Percentiles rank a stretch among this genome's conserved stretches.
These are phyloP conservation scores for Colostygia pectinataria DNA, from an alignment of 2,888 invertebrate species.

Conservation along the genomic window DNA sequence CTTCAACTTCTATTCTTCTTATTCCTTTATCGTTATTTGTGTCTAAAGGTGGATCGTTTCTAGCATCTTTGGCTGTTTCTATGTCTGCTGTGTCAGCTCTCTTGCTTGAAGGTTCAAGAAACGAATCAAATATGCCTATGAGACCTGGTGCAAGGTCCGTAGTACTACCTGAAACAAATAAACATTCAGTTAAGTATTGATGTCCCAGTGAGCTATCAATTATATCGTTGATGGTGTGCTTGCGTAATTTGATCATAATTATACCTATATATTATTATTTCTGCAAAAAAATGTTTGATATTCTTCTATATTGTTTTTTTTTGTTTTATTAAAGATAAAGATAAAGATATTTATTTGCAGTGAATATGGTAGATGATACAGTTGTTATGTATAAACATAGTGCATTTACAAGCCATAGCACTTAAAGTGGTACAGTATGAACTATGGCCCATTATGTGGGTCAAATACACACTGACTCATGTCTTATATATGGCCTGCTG, in stretches of 20 bases:
- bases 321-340: too few relatives aligned
- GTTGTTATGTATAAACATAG: too few relatives aligned
- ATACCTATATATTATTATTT: too few relatives aligned
- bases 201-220: too few relatives aligned
- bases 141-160: slow-evolving; percentile 93
- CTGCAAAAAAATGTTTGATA: too few relatives aligned
- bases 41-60: slow-evolving; percentile 71
- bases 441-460: slow-evolving; percentile 19
- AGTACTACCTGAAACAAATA: slow-evolving; percentile 89
- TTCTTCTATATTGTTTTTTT: too few relatives aligned
- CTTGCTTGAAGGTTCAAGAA: slow-evolving; percentile 79
- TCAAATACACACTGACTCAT: slow-evolving; percentile 27
- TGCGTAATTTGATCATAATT: too few relatives aligned
- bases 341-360: too few relatives aligned
- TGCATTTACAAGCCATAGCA: slow-evolving; percentile 2
- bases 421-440: slow-evolving; percentile 11
- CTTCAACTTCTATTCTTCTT: slow-evolving; percentile 12
- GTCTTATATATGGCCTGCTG: slow-evolving; percentile 16
- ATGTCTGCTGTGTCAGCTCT: slow-evolving; percentile 57
- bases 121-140: slow-evolving; percentile 93
- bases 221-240: too few relatives aligned
- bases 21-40: slow-evolving; percentile 26
- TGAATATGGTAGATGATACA: too few relatives aligned
- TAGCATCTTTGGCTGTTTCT: slow-evolving; percentile 77
- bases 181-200: slow-evolving; percentile 29